Percentiles rank a stretch among this genome's conserved stretches.
Evolutionary conservation across 2,113 vertebrate species (phyloP).

Genomic region (Tapirus terrestris): DNA sequence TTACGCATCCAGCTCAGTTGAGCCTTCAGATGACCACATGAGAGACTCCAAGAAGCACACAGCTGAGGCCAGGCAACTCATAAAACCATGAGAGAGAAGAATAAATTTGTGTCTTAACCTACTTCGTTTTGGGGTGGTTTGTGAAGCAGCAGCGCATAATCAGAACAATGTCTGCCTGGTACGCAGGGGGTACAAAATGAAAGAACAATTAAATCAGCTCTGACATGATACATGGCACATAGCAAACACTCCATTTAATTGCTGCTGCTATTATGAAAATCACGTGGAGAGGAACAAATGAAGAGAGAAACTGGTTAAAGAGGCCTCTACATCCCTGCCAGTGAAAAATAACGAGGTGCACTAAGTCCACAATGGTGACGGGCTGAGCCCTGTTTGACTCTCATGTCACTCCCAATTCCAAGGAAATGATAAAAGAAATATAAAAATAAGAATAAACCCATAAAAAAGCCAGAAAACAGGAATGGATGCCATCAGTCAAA

Average conservation of each 20-base stretch:
- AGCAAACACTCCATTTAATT: background rate
- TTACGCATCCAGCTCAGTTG: background rate
- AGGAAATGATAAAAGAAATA: constrained; percentile 8
- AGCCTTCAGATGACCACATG: background rate
- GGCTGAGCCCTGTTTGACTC: background rate
- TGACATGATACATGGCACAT: background rate
- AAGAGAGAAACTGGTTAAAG: background rate
- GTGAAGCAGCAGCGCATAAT: background rate
- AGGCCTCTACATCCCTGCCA: background rate
- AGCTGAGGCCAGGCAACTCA: background rate
- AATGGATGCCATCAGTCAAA: background rate
- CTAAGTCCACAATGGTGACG: background rate
- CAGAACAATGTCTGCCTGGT: background rate
- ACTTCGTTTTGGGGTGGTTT: background rate
- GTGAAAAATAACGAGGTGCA: background rate
- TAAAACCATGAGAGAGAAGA: background rate
- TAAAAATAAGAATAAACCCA: background rate
- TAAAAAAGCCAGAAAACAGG: background rate
- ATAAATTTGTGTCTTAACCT: background rate
- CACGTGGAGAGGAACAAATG: background rate
- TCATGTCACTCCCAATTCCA: background rate
- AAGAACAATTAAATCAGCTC: background rate
- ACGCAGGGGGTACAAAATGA: background rate
- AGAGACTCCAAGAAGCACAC: background rate
- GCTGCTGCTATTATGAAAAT: background rate